These are phyloP conservation scores for Urocolius indicus DNA, from an alignment of 2,113 vertebrate genomes.

Conservation along the genomic window DNA sequence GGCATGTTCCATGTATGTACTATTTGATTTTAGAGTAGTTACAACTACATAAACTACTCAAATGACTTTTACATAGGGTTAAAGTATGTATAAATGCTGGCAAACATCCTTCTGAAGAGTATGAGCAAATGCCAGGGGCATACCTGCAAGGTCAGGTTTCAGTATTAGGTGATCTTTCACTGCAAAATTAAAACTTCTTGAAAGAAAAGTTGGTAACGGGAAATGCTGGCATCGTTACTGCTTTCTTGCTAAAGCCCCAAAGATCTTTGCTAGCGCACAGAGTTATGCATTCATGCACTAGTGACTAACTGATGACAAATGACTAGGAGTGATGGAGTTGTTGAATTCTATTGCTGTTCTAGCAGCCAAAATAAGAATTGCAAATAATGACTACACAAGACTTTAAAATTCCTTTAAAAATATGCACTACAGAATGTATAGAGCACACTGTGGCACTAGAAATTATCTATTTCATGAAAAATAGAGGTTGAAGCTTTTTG, in stretches of 20 bases:
- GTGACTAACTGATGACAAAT: constrained; percentile 57
- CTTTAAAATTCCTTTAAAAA: constrained; percentile 11
- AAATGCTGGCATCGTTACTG: constrained; percentile 54
- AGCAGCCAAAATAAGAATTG: constrained; percentile 48
- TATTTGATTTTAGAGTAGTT: not conserved
- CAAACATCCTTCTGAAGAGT: not conserved
- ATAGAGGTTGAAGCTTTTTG: not conserved
- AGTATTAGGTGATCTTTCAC: constrained; percentile 16
- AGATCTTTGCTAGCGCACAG: constrained; percentile 28
- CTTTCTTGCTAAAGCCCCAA: constrained; percentile 14
- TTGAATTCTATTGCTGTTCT: constrained; percentile 39
- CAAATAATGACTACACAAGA: constrained; percentile 1
- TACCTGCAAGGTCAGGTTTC: constrained; percentile 58
- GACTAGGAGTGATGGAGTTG: constrained; percentile 1
- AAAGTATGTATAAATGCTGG: not conserved
- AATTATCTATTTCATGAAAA: not conserved
- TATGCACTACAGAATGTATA: not conserved
- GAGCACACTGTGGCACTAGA: not conserved
- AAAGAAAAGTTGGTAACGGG: constrained; percentile 65
- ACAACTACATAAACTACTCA: not conserved
- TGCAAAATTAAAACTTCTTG: constrained; percentile 61
- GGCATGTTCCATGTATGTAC: not conserved
- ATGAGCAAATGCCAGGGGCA: not conserved
- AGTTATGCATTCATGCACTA: constrained; percentile 54
- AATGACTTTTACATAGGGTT: constrained; percentile 7